Base-by-base conservation (phyloP, 2,888 invertebrate species). In the Iphiclides podalirius region DNA sequence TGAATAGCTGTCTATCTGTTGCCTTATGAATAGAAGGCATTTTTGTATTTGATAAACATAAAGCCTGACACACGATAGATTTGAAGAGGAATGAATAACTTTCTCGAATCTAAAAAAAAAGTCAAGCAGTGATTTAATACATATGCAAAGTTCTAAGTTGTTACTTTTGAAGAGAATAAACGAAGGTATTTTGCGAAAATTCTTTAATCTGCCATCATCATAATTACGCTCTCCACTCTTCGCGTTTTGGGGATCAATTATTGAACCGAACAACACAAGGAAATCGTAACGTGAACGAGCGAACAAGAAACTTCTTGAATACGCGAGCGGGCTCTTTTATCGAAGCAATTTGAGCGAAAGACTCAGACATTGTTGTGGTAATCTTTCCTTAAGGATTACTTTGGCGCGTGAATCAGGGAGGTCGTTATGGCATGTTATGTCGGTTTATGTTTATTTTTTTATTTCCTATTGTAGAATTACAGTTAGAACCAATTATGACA, bases 311-410 rank as follows among this genome's bases (percentile, higher is more conserved):
- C 66, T 66, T 56, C 57, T 61, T 64, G 60, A 67, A 69, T 63
- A 66, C 65, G 62, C 64, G 59, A 61, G 52, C 60, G 61, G 47
- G 42, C 48, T 51, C 55, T 70, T 66, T 70, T 68, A 67, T 65
- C 60, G 57, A 59, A 62, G 61, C 69, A 68, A 69, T 70, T 72
- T 68, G 59, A 23, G 28, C 47, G 47, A 28, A 35, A 31, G 14
- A 35, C 11, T 40, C 28, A 26, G 28, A 47, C 17, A 41, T 47
- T 41, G 47, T 36, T 47, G 47, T 41, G 41, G 34, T 47, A 41
- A 47, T 47, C 41, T 41, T 47, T 41, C 28, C 17, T 28, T 28
- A 17, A 35, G 40, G 40, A 47, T 47, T 47, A 36, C 47, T 47
- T 41, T 41, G 47, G 28, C 9, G 47, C 40, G 11, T 31, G 34